These are phyloP conservation scores for Drosophila tani DNA, from an alignment of 1,140 invertebrate species.

Conservation along the genomic window DNA sequence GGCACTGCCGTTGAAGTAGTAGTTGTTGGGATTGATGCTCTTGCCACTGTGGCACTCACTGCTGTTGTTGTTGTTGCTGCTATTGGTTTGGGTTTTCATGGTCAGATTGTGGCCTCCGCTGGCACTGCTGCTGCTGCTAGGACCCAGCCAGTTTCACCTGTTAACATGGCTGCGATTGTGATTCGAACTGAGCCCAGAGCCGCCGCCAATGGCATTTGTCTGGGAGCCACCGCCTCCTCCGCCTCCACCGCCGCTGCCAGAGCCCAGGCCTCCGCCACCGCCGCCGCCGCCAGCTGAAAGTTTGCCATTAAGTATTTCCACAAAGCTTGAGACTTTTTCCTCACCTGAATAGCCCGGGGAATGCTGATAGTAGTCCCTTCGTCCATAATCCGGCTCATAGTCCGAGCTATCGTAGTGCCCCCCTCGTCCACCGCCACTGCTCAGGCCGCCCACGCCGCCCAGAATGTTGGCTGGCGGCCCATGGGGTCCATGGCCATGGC, in stretches of 20 bases:
- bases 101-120: conserved; percentile 55
- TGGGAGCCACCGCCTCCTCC: conserved; percentile 45
- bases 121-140: conserved; percentile 54
- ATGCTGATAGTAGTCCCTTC: conserved; percentile 80
- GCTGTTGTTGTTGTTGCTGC: conserved; percentile 49
- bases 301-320: not conserved
- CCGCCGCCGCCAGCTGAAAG: conserved; percentile 41
- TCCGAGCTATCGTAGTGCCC: conserved; percentile 74
- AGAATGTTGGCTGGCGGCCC: conserved; percentile 61
- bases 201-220: conserved; percentile 65
- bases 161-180: conserved; percentile 84
- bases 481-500: conserved; percentile 67
- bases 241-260: conserved; percentile 11
- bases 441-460: conserved; percentile 55
- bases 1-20: conserved; percentile 29
- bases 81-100: conserved; percentile 53
- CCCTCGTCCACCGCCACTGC: conserved; percentile 48
- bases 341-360: conserved; percentile 77
- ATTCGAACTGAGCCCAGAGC: conserved; percentile 72
- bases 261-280: not conserved
- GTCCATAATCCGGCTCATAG: conserved; percentile 77
- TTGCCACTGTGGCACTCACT: conserved; percentile 45
- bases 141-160: conserved; percentile 80
- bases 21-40: conserved; percentile 38
- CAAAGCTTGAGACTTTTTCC: not conserved